Percentiles rank a stretch among this genome's conserved stretches.
Evolutionary conservation across 2,797 vertebrate genomes (phyloP).

Genomic region (Sciaenops ocellatus): DNA sequence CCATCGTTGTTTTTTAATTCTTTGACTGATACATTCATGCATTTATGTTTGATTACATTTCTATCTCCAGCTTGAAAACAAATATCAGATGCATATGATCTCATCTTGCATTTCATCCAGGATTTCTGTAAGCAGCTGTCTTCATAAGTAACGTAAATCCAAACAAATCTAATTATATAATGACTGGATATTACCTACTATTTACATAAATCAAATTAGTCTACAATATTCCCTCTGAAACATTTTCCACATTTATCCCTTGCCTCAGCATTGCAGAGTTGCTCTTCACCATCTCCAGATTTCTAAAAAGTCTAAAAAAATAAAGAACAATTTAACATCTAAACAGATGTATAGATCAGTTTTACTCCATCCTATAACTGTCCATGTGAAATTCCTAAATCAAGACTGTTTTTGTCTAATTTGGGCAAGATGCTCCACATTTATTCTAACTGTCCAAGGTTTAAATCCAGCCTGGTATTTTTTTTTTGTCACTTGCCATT

Average conservation of each 20-base stretch:
- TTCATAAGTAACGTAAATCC: slow-evolving; percentile 68
- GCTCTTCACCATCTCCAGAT: slow-evolving; percentile 32
- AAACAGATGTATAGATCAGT: not conserved
- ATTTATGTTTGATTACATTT: slow-evolving; percentile 62
- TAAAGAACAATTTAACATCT: slow-evolving; percentile 1
- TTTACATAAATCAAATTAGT: slow-evolving; percentile 66
- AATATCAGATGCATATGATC: slow-evolving; percentile 66
- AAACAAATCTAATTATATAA: slow-evolving; percentile 65
- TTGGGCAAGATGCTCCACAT: not conserved
- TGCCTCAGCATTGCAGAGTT: slow-evolving; percentile 12
- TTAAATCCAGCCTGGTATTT: not conserved
- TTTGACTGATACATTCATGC: slow-evolving; percentile 33
- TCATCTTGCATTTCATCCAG: slow-evolving; percentile 57
- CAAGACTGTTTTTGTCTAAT: not conserved
- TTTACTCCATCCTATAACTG: not conserved
- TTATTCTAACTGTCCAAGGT: not conserved
- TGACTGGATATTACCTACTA: slow-evolving; percentile 61
- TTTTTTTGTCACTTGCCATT: not conserved
- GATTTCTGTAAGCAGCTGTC: slow-evolving; percentile 46
- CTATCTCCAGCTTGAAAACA: slow-evolving; percentile 53
- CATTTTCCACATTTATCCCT: slow-evolving; percentile 65
- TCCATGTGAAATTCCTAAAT: not conserved
- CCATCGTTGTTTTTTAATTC: slow-evolving; percentile 21
- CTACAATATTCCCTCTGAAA: slow-evolving; percentile 46
- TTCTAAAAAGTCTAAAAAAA: not conserved